A percentile compares a stretch with the other conserved stretches of the same genome.
phyloP scores from a whole-genome alignment of 2,113 vertebrate genomes.

The Castor canadensis region DNA sequence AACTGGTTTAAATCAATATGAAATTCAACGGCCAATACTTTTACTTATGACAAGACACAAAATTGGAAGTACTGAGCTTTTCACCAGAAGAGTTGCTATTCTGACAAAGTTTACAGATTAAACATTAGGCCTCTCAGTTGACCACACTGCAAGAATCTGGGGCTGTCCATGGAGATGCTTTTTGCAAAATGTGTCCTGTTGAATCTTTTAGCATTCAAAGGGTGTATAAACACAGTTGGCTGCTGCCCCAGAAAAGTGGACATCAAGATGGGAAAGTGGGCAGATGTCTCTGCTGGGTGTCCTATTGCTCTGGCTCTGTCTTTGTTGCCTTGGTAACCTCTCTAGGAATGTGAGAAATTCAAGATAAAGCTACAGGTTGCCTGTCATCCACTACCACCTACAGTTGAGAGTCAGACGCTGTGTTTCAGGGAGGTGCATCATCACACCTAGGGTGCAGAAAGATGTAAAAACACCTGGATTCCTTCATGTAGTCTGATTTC shows the following conservation, averaged over 20 bases:
- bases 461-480: neutral
- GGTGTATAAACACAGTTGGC: neutral
- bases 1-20: neutral
- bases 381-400: neutral
- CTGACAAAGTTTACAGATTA: neutral
- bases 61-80: neutral
- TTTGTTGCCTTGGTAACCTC: slow-evolving; percentile 69
- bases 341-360: slow-evolving; percentile 11
- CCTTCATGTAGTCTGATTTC: neutral
- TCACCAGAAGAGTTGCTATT: neutral
- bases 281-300: neutral
- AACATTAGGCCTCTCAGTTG: neutral
- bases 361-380: neutral
- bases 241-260: neutral
- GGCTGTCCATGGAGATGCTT: neutral
- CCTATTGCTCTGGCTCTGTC: slow-evolving; percentile 5
- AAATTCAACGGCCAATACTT: neutral
- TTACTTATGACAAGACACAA: neutral
- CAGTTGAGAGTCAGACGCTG: neutral
- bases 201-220: neutral
- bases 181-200: neutral
- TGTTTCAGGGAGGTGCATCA: neutral
- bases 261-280: neutral
- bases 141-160: neutral
- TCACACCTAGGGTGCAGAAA: neutral